Conservation (phyloP, 37 sponge, comb jelly and placozoan species). For the Beroe forskalii region DNA sequence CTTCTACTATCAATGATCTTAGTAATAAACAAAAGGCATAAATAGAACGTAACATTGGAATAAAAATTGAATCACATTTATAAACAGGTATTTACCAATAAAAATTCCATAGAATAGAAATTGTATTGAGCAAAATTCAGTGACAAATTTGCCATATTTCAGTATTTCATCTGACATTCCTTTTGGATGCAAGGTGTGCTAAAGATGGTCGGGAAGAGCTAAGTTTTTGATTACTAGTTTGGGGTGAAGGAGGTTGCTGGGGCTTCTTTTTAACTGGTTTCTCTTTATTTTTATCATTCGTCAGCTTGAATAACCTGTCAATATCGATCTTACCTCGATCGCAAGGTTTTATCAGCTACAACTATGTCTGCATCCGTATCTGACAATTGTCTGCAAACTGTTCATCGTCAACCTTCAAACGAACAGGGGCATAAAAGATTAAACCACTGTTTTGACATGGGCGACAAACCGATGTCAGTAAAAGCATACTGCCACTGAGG, state of each 20-base stretch:
- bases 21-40: too few species aligned
- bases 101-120: too few species aligned
- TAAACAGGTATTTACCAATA: too few species aligned
- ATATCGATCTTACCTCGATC: constrained; percentile 30
- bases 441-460: constrained; percentile 66
- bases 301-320: constrained; percentile 48
- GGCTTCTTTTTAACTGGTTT: constrained; percentile 54
- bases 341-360: constrained; percentile 22
- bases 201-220: constrained; percentile 15
- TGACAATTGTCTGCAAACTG: constrained; percentile 7
- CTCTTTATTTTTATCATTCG: constrained; percentile 51
- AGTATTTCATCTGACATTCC: constrained; percentile 13
- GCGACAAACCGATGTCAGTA: constrained; percentile 60
- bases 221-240: constrained; percentile 35
- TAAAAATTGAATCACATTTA: too few species aligned
- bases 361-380: constrained; percentile 63
- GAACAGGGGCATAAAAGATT: constrained; percentile 65
- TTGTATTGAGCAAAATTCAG: too few species aligned
- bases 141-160: too few species aligned
- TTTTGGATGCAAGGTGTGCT: constrained; percentile 40
- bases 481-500: constrained; percentile 67
- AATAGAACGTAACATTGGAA: too few species aligned
- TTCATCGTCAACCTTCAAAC: constrained; percentile 46
- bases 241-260: constrained; percentile 29
- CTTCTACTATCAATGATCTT: too few species aligned